A percentile compares a stretch with the other conserved stretches of the same genome.
These are phyloP conservation scores for Trachelus stipa DNA, from an alignment of 2,888 invertebrate species.

Conservation along the genomic window DNA sequence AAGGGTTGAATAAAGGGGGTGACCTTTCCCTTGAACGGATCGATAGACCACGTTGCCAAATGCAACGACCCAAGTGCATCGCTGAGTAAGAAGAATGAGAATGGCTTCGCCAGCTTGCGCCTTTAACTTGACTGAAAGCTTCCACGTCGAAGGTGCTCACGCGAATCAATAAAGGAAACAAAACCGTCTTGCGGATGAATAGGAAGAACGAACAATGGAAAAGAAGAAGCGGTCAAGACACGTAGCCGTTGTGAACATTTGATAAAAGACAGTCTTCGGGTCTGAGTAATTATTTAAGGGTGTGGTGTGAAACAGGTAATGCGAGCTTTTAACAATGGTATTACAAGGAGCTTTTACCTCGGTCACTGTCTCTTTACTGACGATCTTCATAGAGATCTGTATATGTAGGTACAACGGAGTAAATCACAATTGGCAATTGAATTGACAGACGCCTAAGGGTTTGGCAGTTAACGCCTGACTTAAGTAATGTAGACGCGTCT, in stretches of 20 bases:
- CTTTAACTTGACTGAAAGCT: constrained; percentile 47
- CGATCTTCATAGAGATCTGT: neutral
- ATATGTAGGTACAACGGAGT: neutral
- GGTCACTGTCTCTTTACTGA: neutral
- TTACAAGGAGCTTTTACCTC: neutral
- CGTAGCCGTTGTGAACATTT: neutral
- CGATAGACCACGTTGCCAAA: neutral
- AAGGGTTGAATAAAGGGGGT: neutral
- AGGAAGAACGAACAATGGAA: neutral
- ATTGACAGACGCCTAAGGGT: neutral
- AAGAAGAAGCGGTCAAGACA: neutral
- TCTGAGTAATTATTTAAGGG: neutral
- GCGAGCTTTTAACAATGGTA: neutral
- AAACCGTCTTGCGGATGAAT: constrained; percentile 27
- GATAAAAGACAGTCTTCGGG: neutral
- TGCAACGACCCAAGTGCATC: neutral
- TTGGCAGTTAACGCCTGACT: neutral
- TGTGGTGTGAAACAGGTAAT: neutral
- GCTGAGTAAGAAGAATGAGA: neutral
- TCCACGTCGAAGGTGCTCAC: constrained; percentile 40
- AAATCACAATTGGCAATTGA: neutral
- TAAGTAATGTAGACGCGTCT: neutral
- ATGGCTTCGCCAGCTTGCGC: constrained; percentile 33
- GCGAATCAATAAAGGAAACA: constrained; percentile 48
- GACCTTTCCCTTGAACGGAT: neutral